phyloP scores from a whole-genome alignment of 2,797 vertebrate genomes.

The Tarsius wallacei region DNA sequence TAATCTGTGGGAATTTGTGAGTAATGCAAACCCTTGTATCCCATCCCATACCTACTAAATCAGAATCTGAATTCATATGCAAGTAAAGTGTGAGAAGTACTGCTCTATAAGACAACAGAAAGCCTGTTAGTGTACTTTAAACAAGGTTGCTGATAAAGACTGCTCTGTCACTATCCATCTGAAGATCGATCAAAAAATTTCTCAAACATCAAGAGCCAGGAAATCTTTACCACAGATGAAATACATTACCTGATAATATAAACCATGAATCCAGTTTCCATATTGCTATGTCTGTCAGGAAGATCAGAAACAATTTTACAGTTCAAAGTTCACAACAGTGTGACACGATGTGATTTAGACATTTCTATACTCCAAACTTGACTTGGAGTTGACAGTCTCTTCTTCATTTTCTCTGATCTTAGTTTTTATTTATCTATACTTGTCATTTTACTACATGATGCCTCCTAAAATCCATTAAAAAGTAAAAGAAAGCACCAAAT shows the following conservation, averaged over 20 bases:
- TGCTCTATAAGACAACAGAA: not conserved
- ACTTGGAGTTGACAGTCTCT: not conserved
- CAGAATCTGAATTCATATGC: not conserved
- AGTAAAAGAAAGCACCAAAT: conserved; percentile 44
- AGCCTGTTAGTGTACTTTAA: not conserved
- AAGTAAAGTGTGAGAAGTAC: not conserved
- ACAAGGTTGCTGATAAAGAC: not conserved
- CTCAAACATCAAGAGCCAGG: not conserved
- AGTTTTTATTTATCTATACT: conserved; percentile 43
- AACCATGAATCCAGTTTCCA: not conserved
- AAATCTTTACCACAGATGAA: conserved; percentile 32
- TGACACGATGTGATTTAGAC: not conserved
- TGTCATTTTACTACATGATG: not conserved
- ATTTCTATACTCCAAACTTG: not conserved
- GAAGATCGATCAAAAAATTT: not conserved
- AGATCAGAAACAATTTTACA: not conserved
- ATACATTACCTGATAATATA: conserved; percentile 10
- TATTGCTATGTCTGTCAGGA: not conserved
- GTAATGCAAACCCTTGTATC: not conserved
- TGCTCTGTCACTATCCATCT: not conserved
- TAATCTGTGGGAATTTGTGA: not conserved
- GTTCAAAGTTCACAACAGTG: conserved; percentile 25
- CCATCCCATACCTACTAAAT: not conserved
- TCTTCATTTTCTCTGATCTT: conserved; percentile 8
- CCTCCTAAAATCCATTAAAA: conserved; percentile 25